Base-by-base conservation (phyloP, 2,113 vertebrate species). In the Myxocyprinus asiaticus region DNA sequence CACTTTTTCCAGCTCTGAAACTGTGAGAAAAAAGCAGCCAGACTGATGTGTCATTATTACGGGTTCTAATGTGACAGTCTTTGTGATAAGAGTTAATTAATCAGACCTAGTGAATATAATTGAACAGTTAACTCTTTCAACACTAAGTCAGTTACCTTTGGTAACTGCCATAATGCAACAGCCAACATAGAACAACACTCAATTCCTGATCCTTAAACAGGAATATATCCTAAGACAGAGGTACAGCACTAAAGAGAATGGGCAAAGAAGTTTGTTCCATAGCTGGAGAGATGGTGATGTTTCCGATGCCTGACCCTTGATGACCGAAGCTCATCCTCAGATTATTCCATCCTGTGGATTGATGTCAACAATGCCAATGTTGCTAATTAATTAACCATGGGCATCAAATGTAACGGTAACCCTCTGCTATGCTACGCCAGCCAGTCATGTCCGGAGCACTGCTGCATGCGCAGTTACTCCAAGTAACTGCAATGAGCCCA, bases 361-460 rank as follows among this genome's bases (percentile, higher is more conserved):
- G 78, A 88, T 85, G 75, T 79, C 48, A 76, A 33, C 69, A 78
- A 65, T 82, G 79, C 74, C 70, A 44, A 84, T 79, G 67, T 74
- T 83, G 85, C 84, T 88, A 88, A 92, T 92, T 89, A 91, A 87
- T 90, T 63, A 82, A 76, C 69, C 67, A 79, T 79, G 83, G 79
- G 86, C 87, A 89, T 90, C 84, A 88, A 91, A 91, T 91, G 86
- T 91, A 91, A 86, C 90, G 84, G 87, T 85, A 77, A 17, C 77
- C 69, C 88, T 90, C 88, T 87, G 88, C 88, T 91, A 92, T 91
- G 88, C 80, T 83, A 33, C 22, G 3, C 22, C 22, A 81, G 74
- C 64, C 85, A 50, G 45, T 82, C 87, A 72, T 76, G 75, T 84
- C 88, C 85, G 66, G 42, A 82, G 82, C 82, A 76, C 83, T 86